Evolutionary conservation across 23 tunicate genomes (phyloP).

Genomic region (Halocynthia roretzi): DNA sequence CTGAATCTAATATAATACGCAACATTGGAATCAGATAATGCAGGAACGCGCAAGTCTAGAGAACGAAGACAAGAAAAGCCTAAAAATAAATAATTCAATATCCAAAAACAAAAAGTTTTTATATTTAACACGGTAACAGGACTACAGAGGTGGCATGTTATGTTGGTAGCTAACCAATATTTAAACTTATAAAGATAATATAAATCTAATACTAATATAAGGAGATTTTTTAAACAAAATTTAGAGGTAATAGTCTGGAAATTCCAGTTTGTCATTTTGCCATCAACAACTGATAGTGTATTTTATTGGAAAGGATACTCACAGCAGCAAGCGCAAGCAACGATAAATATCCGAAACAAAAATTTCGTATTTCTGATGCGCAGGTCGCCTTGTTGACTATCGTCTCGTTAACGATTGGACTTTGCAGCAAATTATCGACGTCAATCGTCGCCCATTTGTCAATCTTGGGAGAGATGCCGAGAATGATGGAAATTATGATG

Average conservation of each 20-base stretch:
- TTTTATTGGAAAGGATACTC: background rate
- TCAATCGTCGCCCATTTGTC: conserved; percentile 26
- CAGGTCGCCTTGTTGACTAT: conserved; percentile 34
- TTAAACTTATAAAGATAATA: too few relatives aligned
- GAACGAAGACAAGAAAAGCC: too few relatives aligned
- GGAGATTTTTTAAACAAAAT: background rate
- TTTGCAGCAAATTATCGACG: conserved; percentile 8
- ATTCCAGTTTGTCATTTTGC: too few relatives aligned
- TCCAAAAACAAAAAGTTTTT: too few relatives aligned
- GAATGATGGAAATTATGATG: conserved; percentile 27
- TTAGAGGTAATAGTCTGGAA: background rate
- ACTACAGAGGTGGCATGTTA: too few relatives aligned
- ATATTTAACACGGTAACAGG: too few relatives aligned
- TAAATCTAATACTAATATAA: background rate
- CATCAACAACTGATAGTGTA: too few relatives aligned
- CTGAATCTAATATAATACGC: too few relatives aligned
- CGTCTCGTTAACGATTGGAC: conserved; percentile 35
- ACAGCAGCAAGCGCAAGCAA: conserved; percentile 45
- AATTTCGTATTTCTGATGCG: conserved; percentile 38
- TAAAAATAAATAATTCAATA: too few relatives aligned
- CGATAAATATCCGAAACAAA: conserved; percentile 47
- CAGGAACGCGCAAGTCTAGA: too few relatives aligned
- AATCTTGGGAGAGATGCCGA: conserved; percentile 31
- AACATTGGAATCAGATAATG: too few relatives aligned
- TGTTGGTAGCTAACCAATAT: too few relatives aligned